Percentiles rank a stretch among this genome's conserved stretches.
Conservation (phyloP, 1,140 invertebrate genomes). For the Rhagoletis pomonella region DNA sequence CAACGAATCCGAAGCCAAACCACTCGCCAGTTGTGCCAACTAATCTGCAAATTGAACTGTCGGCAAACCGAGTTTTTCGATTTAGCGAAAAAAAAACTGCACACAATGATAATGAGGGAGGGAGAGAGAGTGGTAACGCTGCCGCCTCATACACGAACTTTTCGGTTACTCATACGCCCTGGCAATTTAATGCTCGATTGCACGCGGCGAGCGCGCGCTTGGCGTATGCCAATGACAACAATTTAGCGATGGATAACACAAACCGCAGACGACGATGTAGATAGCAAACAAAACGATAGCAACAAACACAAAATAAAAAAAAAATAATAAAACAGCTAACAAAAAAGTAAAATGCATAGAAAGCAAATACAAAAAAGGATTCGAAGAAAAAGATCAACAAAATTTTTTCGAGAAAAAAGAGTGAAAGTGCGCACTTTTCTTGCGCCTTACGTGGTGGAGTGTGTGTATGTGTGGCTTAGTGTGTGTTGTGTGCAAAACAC, state of each 20-base stretch:
- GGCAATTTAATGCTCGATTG: constrained; percentile 49
- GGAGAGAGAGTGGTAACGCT: neutral
- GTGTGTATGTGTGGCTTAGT: neutral
- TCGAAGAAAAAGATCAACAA: too few relatives aligned
- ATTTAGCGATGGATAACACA: constrained; percentile 10
- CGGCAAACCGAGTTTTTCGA: constrained; percentile 32
- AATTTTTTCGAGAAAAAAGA: neutral
- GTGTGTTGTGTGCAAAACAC: constrained; percentile 7
- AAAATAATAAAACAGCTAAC: neutral
- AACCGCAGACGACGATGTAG: constrained; percentile 14
- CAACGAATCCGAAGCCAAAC: neutral
- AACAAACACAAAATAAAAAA: neutral
- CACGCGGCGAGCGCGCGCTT: neutral
- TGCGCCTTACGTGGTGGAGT: neutral
- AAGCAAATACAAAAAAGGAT: too few relatives aligned
- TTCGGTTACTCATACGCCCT: constrained; percentile 46
- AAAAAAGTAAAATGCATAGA: too few relatives aligned
- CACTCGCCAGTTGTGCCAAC: neutral
- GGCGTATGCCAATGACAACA: constrained; percentile 32
- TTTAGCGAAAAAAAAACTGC: neutral
- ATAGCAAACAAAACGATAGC: neutral
- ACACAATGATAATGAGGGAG: neutral
- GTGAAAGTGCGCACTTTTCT: neutral
- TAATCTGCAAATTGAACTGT: constrained; percentile 45
- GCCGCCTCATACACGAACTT: neutral